A percentile compares a stretch with the other conserved stretches of the same genome.
Evolutionary conservation across 2,797 vertebrate genomes (phyloP).

Genomic region (Neoniphon sammara): DNA sequence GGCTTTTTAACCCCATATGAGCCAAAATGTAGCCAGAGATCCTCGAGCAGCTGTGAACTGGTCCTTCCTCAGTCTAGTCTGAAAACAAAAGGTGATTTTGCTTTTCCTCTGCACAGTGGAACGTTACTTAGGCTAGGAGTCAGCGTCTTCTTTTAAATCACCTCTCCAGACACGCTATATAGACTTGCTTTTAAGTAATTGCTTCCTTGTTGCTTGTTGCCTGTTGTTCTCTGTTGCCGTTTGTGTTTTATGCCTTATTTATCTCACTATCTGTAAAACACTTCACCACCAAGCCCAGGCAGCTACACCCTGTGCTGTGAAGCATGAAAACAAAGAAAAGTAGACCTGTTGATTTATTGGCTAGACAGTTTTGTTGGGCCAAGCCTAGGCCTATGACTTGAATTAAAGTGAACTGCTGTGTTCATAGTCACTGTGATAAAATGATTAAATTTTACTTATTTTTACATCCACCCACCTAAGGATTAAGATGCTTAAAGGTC

Average conservation of each 20-base stretch:
- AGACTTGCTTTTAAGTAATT: background rate
- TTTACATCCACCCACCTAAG: no score
- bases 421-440: background rate
- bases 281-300: conserved; percentile 45
- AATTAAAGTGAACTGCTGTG: conserved; percentile 19
- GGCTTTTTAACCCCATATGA: background rate
- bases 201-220: conserved; percentile 10
- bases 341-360: conserved; percentile 42
- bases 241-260: conserved; percentile 22
- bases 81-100: conserved; percentile 1
- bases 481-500: no score
- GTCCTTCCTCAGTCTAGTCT: background rate
- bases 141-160: background rate
- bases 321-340: conserved; percentile 49
- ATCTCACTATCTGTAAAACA: background rate
- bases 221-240: conserved; percentile 9
- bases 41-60: background rate
- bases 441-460: no score
- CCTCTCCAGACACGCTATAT: background rate
- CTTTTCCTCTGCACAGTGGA: background rate
- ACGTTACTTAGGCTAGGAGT: conserved; percentile 1
- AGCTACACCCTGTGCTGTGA: conserved; percentile 38
- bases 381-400: conserved; percentile 36
- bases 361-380: conserved; percentile 38
- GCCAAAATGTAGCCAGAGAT: background rate